These are phyloP conservation scores for Eupelmus urozonus DNA, from an alignment of 2,888 invertebrate genomes.

Conservation along the genomic window DNA sequence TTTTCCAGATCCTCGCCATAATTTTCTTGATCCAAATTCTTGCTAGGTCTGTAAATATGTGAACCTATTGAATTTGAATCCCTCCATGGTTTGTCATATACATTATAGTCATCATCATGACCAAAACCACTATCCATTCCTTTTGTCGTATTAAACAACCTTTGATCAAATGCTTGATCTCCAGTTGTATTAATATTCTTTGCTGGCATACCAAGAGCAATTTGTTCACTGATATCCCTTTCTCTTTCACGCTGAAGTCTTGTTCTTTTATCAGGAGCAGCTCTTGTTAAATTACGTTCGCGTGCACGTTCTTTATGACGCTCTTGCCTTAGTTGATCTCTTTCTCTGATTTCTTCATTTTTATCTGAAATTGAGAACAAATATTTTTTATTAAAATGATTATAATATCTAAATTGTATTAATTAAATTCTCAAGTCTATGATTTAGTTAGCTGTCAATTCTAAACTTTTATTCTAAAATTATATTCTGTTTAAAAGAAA, in stretches of 20 bases:
- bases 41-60: slow-evolving; percentile 93
- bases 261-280: slow-evolving; percentile 95
- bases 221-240: slow-evolving; percentile 98
- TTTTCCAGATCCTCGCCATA: slow-evolving; percentile 95
- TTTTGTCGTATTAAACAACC: slow-evolving; percentile 95
- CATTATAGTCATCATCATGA: slow-evolving; percentile 98
- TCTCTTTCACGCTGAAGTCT: slow-evolving; percentile 94
- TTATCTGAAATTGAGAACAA: slow-evolving; percentile 76
- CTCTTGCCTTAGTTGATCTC: slow-evolving; percentile 92
- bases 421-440: too few relatives aligned
- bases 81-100: slow-evolving; percentile 99
- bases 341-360: slow-evolving; percentile 87
- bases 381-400: too few relatives aligned
- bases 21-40: slow-evolving; percentile 92
- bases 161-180: slow-evolving; percentile 95
- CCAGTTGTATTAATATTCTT: slow-evolving; percentile 82
- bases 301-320: slow-evolving; percentile 94
- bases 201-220: slow-evolving; percentile 96
- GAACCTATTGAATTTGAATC: slow-evolving; percentile 90
- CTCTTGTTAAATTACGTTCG: slow-evolving; percentile 94
- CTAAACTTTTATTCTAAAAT: too few relatives aligned
- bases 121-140: slow-evolving; percentile 97
- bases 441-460: too few relatives aligned
- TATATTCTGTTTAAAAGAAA: too few relatives aligned
- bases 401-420: too few relatives aligned